These are phyloP conservation scores for Vulpes lagopus DNA, from an alignment of 2,113 vertebrate species.

Conservation along the genomic window DNA sequence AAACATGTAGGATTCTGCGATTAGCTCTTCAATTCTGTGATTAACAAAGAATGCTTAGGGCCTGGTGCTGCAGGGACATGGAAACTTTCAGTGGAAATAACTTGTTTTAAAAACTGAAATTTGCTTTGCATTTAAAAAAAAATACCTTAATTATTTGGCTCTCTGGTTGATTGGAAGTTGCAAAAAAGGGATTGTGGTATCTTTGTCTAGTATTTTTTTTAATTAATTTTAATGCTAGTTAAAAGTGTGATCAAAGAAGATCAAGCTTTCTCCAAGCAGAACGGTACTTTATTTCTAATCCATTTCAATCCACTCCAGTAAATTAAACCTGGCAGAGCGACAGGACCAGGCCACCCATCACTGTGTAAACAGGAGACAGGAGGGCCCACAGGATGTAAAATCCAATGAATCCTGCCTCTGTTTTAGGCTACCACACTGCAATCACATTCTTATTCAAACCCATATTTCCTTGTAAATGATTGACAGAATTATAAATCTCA, in stretches of 20 bases:
- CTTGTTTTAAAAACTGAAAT: not conserved
- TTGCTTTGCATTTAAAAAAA: not conserved
- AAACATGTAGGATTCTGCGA: too few relatives aligned
- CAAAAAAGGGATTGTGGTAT: not conserved
- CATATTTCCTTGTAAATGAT: not conserved
- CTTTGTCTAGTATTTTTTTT: not conserved
- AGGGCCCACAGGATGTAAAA: not conserved
- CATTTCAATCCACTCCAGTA: not conserved
- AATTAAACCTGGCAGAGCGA: not conserved
- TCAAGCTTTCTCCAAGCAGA: constrained; percentile 51
- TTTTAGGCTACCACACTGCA: not conserved
- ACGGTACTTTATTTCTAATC: not conserved
- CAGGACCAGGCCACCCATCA: not conserved
- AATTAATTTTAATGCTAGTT: not conserved
- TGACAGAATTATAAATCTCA: not conserved
- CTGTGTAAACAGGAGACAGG: not conserved
- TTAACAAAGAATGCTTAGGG: not conserved
- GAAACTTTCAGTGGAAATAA: not conserved
- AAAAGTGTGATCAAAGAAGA: not conserved
- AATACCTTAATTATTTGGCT: not conserved
- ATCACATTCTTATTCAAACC: not conserved
- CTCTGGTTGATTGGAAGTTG: not conserved
- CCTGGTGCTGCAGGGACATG: too few relatives aligned
- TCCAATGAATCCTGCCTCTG: not conserved
- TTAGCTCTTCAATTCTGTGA: not conserved